phyloP scores from a whole-genome alignment of 2,113 vertebrate species.

The Myotis davidii region DNA sequence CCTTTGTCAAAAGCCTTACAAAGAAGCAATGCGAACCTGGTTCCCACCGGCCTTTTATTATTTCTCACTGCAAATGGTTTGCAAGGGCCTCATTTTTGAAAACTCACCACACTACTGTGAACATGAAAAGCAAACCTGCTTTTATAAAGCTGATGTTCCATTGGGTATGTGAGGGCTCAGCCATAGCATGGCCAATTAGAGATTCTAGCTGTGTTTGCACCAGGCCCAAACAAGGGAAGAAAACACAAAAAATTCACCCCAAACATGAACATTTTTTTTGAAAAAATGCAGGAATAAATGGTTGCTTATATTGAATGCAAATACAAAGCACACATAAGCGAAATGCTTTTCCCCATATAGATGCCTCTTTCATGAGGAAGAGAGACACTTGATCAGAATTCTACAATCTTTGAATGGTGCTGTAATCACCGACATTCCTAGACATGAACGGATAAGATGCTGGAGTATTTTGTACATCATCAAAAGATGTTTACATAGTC shows the following conservation, averaged over 20 bases:
- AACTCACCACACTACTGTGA: conserved; percentile 64
- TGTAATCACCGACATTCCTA: neutral
- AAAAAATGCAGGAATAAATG: conserved; percentile 5
- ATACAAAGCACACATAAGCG: neutral
- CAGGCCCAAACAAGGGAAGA: conserved; percentile 35
- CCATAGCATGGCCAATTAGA: conserved; percentile 35
- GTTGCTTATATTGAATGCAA: conserved; percentile 23
- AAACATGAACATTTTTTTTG: neutral
- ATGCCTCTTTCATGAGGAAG: conserved; percentile 1
- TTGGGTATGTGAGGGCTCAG: conserved; percentile 34
- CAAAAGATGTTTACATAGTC: neutral
- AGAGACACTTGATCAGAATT: conserved; percentile 40
- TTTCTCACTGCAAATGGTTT: conserved; percentile 69
- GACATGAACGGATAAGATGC: neutral
- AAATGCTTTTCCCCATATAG: neutral
- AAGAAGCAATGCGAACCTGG: conserved; percentile 64
- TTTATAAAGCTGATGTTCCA: conserved; percentile 55
- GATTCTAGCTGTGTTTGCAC: conserved; percentile 54
- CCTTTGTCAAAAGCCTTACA: conserved; percentile 72
- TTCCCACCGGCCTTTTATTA: conserved; percentile 64
- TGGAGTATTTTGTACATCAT: neutral
- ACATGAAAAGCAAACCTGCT: conserved; percentile 62
- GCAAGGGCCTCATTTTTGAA: conserved; percentile 67
- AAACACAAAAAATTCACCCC: conserved; percentile 46
- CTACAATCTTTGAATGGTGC: neutral